These are phyloP conservation scores for Zapus hudsonius DNA, from an alignment of 2,113 vertebrate species.

Conservation along the genomic window DNA sequence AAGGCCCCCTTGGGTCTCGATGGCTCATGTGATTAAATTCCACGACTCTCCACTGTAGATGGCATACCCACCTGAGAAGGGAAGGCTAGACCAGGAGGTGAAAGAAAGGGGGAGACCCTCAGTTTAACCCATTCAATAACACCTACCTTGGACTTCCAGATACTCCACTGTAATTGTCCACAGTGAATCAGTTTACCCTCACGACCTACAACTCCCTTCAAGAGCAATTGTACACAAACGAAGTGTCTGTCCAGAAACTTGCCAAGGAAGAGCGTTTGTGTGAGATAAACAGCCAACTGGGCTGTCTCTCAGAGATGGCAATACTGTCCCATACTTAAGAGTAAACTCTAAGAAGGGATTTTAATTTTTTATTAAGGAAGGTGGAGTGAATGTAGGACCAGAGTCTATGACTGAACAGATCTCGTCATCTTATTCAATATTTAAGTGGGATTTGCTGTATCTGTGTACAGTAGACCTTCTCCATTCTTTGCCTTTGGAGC, in stretches of 20 bases:
- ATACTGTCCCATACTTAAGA: not conserved
- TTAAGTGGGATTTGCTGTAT: not conserved
- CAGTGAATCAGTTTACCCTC: not conserved
- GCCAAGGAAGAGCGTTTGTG: not conserved
- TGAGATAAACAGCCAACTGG: not conserved
- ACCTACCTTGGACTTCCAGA: not conserved
- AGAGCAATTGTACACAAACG: not conserved
- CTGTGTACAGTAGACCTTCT: too few relatives aligned
- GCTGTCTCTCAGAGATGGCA: too few relatives aligned
- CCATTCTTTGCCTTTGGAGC: not conserved
- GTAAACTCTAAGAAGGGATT: not conserved
- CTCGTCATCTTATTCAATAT: not conserved
- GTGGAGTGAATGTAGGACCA: not conserved
- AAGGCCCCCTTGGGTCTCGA: not conserved
- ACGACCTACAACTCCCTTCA: not conserved
- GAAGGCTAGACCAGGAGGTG: not conserved
- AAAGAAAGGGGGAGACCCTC: not conserved
- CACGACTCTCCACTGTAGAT: not conserved
- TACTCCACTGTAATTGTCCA: not conserved
- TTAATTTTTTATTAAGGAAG: not conserved
- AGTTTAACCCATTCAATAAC: not conserved
- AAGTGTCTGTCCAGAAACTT: not conserved
- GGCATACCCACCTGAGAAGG: not conserved
- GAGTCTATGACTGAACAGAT: not conserved
- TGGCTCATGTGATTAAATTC: not conserved